These are phyloP conservation scores for Calliscelio sp. DNA, from an alignment of 2,888 invertebrate species.

Conservation along the genomic window DNA sequence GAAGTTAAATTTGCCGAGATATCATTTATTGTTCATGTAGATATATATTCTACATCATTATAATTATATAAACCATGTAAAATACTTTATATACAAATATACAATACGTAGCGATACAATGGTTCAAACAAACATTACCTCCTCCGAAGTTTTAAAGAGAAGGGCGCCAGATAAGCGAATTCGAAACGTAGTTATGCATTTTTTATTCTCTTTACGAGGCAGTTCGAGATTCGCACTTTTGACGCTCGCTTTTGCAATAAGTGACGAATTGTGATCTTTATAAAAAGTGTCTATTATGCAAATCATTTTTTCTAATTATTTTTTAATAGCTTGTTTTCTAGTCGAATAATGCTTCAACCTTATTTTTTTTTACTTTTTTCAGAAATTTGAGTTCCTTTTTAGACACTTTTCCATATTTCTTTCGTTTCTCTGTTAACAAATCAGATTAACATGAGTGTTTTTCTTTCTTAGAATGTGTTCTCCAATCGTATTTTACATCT, in stretches of 20 bases:
- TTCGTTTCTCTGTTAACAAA: conserved; percentile 5
- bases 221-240: conserved; percentile 38
- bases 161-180: conserved; percentile 51
- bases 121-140: conserved; percentile 54
- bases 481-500: conserved; percentile 6
- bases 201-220: conserved; percentile 22
- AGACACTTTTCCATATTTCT: conserved; percentile 31
- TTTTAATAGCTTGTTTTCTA: conserved; percentile 44
- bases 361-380: too few relatives aligned
- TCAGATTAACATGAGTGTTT: conserved; percentile 6
- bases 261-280: conserved; percentile 55
- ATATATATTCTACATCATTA: conserved; percentile 82
- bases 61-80: conserved; percentile 82
- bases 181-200: conserved; percentile 46
- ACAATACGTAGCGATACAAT: conserved; percentile 33
- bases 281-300: conserved; percentile 49
- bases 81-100: conserved; percentile 85
- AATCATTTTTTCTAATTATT: conserved; percentile 15
- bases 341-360: conserved; percentile 24
- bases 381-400: conserved; percentile 48
- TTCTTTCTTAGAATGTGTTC: conserved; percentile 24
- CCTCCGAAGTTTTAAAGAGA: conserved; percentile 58
- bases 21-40: conserved; percentile 81
- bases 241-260: conserved; percentile 53
- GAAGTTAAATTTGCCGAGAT: conserved; percentile 62